Percentiles rank a stretch among this genome's conserved stretches.
Conservation (phyloP, 2,888 invertebrate genomes). For the Lobophora halterata region DNA sequence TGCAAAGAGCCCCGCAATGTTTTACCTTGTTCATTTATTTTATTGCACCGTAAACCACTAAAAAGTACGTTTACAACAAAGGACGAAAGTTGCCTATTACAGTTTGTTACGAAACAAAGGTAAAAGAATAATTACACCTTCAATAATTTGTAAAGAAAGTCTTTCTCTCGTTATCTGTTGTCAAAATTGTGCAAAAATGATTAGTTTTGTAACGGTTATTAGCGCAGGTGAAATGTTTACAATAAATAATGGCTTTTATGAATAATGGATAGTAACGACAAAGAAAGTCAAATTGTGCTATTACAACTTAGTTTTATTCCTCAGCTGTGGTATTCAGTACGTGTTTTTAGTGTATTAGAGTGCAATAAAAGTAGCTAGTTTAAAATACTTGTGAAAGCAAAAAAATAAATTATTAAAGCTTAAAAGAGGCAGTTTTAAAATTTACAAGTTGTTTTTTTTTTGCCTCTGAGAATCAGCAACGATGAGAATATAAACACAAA, state of each 20-base stretch:
- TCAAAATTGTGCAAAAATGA: constrained; percentile 55
- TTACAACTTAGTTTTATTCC: constrained; percentile 27
- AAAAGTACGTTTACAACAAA: constrained; percentile 69
- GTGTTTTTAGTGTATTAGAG: too few relatives aligned
- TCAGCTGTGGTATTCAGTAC: constrained; percentile 35
- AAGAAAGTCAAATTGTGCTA: constrained; percentile 37
- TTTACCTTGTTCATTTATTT: constrained; percentile 71
- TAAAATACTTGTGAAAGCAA: too few relatives aligned
- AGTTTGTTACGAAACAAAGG: constrained; percentile 62
- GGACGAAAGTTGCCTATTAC: constrained; percentile 65
- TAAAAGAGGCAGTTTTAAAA: too few relatives aligned
- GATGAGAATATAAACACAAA: too few relatives aligned
- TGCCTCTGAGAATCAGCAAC: too few relatives aligned
- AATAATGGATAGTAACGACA: constrained; percentile 26
- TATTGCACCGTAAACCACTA: constrained; percentile 76
- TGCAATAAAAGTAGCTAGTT: too few relatives aligned
- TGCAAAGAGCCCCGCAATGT: constrained; percentile 68
- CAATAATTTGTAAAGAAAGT: constrained; percentile 57
- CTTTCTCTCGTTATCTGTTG: constrained; percentile 64
- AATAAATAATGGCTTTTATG: constrained; percentile 23
- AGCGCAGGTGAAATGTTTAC: constrained; percentile 56
- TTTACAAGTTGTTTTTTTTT: too few relatives aligned
- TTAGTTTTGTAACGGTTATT: constrained; percentile 50
- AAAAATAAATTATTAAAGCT: too few relatives aligned
- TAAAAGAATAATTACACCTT: constrained; percentile 71